Base-by-base conservation (phyloP, 2,113 vertebrate species). In the Phyllostomus hastatus region DNA sequence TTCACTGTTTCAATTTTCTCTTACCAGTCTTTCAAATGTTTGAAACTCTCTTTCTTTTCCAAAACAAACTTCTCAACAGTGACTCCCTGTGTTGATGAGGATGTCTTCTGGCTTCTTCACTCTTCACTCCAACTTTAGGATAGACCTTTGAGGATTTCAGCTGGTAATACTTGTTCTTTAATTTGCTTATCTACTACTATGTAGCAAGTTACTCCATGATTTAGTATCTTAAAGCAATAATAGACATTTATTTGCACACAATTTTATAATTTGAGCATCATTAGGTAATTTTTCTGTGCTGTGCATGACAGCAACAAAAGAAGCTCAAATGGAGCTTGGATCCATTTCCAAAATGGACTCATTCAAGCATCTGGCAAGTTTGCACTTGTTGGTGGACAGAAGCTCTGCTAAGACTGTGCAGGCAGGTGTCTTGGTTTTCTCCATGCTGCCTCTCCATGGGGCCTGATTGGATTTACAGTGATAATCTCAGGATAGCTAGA, bases 381-480 rank as follows among this genome's bases (percentile, higher is more conserved):
- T 28, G 8, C 26, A 4, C 8, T 64, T 54, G 19, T 16, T 35
- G 46, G 35, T 48, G 8, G n/a, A 67, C 14, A 59, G n/a, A 24
- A 85, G 5, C 14, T 46, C 22, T 67, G 5, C 22, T 38, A 33
- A 28, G 20, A 11, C 28, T 67, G 4, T 31, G 2, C 2, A 64
- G 19, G 33, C 17, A 38, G 31, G 16, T n/a, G 2, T 54, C 11
- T 38, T 69, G 1, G 3, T 70, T 96, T 88, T 41, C 26, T 91
- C 31, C 2, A 17, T 50, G 15, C 20, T 50, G 7, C 0, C 0
- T 54, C 7, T 14, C 20, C 1, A 54, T 35, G 57, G 12, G 2
- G 43, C 4, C 88, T 61, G 7, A 24, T 0, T 50, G 20, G 20
- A 10, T 67, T 88, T 38, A 9, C 12, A 54, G 26, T 57, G 33